These are phyloP conservation scores for Myotis brandtii DNA, from an alignment of 2,113 vertebrate species.

Conservation along the genomic window DNA sequence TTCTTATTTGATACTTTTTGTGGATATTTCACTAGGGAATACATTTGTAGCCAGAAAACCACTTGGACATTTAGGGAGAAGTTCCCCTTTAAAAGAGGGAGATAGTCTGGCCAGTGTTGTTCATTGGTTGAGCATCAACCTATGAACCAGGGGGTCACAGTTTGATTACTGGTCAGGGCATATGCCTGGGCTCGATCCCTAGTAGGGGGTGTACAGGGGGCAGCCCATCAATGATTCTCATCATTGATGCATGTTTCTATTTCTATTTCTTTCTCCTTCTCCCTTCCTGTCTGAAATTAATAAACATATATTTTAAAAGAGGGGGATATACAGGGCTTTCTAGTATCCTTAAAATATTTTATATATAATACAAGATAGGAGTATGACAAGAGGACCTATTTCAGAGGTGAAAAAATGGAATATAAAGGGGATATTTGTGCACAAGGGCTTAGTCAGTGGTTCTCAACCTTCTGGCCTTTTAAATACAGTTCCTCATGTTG, in stretches of 20 bases:
- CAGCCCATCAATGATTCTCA: not conserved
- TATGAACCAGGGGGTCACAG: not conserved
- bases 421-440: not conserved
- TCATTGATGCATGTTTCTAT: too few relatives aligned
- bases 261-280: not conserved
- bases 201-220: not conserved
- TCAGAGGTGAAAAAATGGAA: not conserved
- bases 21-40: not conserved
- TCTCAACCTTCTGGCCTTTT: too few relatives aligned
- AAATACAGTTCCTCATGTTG: too few relatives aligned
- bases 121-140: not conserved
- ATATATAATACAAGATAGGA: not conserved
- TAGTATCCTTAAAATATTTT: not conserved
- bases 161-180: not conserved
- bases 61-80: not conserved
- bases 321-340: fast-evolving
- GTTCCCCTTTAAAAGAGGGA: not conserved
- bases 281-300: not conserved
- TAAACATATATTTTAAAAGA: not conserved
- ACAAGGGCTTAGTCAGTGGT: not conserved
- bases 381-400: not conserved
- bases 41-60: not conserved
- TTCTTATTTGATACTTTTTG: not conserved
- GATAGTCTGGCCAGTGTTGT: not conserved
- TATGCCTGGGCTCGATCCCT: not conserved